Conservation (phyloP, 2,797 vertebrate genomes). For the Darevskia nairensis region DNA sequence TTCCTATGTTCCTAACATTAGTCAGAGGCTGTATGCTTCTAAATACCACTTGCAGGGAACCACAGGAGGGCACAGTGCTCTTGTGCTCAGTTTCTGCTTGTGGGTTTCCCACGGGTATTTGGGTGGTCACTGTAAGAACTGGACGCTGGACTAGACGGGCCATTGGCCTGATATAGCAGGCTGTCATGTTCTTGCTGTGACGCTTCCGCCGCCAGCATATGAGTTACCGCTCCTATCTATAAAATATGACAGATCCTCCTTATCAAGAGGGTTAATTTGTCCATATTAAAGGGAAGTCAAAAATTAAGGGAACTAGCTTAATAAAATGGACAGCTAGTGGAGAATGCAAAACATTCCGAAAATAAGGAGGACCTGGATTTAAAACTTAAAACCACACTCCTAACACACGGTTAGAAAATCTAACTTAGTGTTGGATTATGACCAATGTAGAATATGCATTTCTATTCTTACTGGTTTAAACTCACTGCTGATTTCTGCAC, state of each 20-base stretch:
- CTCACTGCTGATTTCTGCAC: not conserved
- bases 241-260: not conserved
- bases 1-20: no score
- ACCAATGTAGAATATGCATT: not conserved
- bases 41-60: no score
- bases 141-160: no score
- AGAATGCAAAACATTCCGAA: not conserved
- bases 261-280: not conserved
- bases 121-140: no score
- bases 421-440: not conserved
- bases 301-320: not conserved
- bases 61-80: no score
- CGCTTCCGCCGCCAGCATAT: not conserved
- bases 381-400: not conserved
- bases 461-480: not conserved
- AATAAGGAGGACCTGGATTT: not conserved
- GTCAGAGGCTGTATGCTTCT: no score
- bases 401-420: not conserved
- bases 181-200: no score
- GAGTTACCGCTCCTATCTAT: not conserved
- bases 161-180: no score
- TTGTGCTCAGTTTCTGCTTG: no score
- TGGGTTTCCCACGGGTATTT: no score
- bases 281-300: not conserved
- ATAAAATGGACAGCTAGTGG: not conserved